A percentile compares a stretch with the other conserved stretches of the same genome.
phyloP scores from a whole-genome alignment of 2,888 invertebrate genomes.

The Cantharis nigra region DNA sequence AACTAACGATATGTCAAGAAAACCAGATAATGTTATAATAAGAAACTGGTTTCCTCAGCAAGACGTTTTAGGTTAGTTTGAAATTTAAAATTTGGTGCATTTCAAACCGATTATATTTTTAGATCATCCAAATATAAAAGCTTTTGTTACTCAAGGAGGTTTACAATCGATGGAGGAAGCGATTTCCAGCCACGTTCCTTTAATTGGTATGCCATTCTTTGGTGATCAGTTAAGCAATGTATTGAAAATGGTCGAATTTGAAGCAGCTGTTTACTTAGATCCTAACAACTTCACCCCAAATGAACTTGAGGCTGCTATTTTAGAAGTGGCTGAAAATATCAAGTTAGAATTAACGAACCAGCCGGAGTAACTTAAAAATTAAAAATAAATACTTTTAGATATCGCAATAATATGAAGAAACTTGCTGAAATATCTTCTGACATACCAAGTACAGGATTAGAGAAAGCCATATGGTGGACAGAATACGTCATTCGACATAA shows the following conservation, averaged over 20 bases:
- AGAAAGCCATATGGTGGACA: slow-evolving; percentile 44
- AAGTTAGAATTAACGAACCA: slow-evolving; percentile 21
- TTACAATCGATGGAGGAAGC: slow-evolving; percentile 39
- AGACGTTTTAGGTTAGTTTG: slow-evolving; percentile 52
- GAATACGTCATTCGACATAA: slow-evolving; percentile 44
- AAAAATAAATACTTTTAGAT: slow-evolving; percentile 36
- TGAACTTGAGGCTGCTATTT: slow-evolving; percentile 37
- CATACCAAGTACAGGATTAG: slow-evolving; percentile 40
- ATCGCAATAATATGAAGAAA: slow-evolving; percentile 34
- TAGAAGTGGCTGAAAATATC: slow-evolving; percentile 40
- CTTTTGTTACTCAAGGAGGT: slow-evolving; percentile 40
- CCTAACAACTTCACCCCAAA: slow-evolving; percentile 33
- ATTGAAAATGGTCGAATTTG: slow-evolving; percentile 33
- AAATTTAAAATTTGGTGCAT: background rate
- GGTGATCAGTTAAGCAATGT: slow-evolving; percentile 41
- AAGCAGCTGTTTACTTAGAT: slow-evolving; percentile 35
- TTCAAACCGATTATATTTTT: background rate
- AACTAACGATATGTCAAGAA: slow-evolving; percentile 45
- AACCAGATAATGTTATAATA: slow-evolving; percentile 52
- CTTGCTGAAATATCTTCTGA: slow-evolving; percentile 35
- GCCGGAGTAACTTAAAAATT: background rate
- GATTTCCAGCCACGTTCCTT: slow-evolving; percentile 39
- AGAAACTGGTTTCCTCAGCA: slow-evolving; percentile 58
- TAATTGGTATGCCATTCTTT: slow-evolving; percentile 41
- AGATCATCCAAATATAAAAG: slow-evolving; percentile 35